Evolutionary conservation across 2,797 vertebrate genomes (phyloP), one percentile per base, ranked within the genome.

Genomic region (Enteromius trimaculatus): DNA sequence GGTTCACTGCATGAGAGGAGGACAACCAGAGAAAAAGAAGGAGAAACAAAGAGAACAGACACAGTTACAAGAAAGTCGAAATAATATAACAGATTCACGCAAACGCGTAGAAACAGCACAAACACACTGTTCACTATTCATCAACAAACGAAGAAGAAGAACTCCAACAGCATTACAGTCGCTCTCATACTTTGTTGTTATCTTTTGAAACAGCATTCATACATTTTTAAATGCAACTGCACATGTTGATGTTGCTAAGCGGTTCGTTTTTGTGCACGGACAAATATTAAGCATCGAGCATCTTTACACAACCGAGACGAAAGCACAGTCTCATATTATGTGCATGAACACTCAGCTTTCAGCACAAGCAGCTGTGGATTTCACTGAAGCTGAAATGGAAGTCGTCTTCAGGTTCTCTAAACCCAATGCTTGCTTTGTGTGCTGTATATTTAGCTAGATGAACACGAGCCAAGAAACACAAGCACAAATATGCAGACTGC

Each of bases 1-100:
- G 96, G 96, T 92, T 97, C 96, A 86, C 97, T 96, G 91, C 13
- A 2, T 1, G 23, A 60, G 82, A 77, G 37, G 44, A 44, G 29
- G 2, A 51, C 49, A 69, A 3, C 26, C 34, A 2, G 34, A 26
- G 71, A 34, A 34, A 34, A 34, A 68, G 17, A 64, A 26, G 81
- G 19, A 83, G 42, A 77, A 17, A 5, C 10, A 19, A 11, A 75
- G 29, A 79, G 64, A 60, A 55, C 1, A 64, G 4, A 74, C 5
- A 42, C 5, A 2, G 42, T 71, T 71, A 51, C 44, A 19, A 26
- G 23, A 60, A 60, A 26, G 58, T 13, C 29, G 23, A n/a, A n/a
- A n/a, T n/a, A n/a, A n/a, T n/a, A n/a, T 5, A 4, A 16, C 39
- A 47, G 68, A 26, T 14, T 14, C 23, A 29, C 0, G 4, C 58